A percentile compares a stretch with the other conserved stretches of the same genome.
These are phyloP conservation scores for Notiomystis cincta DNA, from an alignment of 2,113 vertebrate species.

Conservation along the genomic window DNA sequence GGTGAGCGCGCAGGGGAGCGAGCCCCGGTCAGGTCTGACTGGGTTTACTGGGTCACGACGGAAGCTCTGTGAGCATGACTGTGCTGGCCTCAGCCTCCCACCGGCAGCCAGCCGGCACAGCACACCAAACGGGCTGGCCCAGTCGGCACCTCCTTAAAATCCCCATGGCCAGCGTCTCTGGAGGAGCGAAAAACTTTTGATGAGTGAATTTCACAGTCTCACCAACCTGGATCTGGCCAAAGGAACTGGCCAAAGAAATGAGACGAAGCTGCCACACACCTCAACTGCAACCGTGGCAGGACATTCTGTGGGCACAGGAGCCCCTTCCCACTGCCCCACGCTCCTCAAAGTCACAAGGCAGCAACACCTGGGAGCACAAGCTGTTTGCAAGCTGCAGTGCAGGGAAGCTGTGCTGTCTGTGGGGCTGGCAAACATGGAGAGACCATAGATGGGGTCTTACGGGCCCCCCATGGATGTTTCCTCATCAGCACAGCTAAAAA, in stretches of 20 bases:
- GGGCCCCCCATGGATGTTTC: neutral
- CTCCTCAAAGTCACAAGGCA: neutral
- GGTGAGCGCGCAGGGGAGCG: neutral
- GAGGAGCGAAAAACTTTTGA: neutral
- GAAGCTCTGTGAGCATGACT: slow-evolving; percentile 31
- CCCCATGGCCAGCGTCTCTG: neutral
- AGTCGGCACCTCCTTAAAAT: slow-evolving; percentile 17
- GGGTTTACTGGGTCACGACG: slow-evolving; percentile 47
- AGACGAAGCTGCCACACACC: neutral
- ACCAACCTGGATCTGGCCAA: neutral
- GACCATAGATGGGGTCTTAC: neutral
- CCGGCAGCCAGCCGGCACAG: neutral
- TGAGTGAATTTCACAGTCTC: neutral
- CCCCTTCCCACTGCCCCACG: accelerated
- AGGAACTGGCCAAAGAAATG: neutral
- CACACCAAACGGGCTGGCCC: slow-evolving; percentile 31
- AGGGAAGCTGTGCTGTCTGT: neutral
- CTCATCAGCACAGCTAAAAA: neutral
- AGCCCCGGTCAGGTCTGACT: slow-evolving; percentile 44
- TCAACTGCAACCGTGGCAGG: accelerated
- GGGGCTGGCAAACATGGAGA: neutral
- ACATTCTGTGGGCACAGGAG: neutral
- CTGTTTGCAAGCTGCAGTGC: neutral
- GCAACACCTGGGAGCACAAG: neutral
- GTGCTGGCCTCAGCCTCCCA: slow-evolving; percentile 32